These are phyloP conservation scores for Campoplex capitator DNA, from an alignment of 2,888 invertebrate species.

Conservation along the genomic window DNA sequence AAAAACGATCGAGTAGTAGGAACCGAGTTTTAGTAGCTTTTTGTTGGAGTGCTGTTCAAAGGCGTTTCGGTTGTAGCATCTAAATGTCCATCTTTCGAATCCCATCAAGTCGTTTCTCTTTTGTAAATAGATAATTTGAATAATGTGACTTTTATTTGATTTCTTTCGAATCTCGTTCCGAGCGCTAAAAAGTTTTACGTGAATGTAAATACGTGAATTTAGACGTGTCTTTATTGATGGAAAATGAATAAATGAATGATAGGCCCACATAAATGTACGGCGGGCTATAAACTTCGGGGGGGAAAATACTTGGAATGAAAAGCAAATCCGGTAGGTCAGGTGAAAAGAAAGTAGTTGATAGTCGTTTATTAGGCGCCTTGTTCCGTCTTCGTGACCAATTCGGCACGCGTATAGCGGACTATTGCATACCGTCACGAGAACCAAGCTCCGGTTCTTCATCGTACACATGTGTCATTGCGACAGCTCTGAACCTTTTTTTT, in stretches of 20 bases:
- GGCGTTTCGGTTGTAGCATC: too few species aligned
- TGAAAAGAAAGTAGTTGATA: slow-evolving; percentile 62
- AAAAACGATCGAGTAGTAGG: neutral
- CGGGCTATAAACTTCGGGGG: neutral
- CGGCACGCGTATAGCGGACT: slow-evolving; percentile 64
- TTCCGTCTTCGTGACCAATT: slow-evolving; percentile 64
- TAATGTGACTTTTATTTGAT: neutral
- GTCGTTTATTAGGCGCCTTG: slow-evolving; percentile 57
- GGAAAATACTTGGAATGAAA: slow-evolving; percentile 42
- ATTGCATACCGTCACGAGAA: slow-evolving; percentile 53
- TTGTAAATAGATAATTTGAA: too few species aligned
- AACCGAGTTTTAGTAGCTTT: neutral
- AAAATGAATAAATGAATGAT: neutral
- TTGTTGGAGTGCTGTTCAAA: too few species aligned
- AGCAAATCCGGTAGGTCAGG: slow-evolving; percentile 63
- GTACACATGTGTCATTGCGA: slow-evolving; percentile 44
- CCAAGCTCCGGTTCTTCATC: neutral
- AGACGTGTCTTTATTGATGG: neutral
- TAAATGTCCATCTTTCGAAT: too few species aligned
- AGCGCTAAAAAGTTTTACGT: neutral
- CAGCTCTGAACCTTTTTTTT: neutral
- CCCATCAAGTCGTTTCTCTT: too few species aligned
- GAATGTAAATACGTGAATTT: neutral
- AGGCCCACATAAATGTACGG: neutral
- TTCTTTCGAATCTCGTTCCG: too few species aligned